Base-by-base conservation (phyloP, 2,797 vertebrate species). In the Monodelphis domestica region DNA sequence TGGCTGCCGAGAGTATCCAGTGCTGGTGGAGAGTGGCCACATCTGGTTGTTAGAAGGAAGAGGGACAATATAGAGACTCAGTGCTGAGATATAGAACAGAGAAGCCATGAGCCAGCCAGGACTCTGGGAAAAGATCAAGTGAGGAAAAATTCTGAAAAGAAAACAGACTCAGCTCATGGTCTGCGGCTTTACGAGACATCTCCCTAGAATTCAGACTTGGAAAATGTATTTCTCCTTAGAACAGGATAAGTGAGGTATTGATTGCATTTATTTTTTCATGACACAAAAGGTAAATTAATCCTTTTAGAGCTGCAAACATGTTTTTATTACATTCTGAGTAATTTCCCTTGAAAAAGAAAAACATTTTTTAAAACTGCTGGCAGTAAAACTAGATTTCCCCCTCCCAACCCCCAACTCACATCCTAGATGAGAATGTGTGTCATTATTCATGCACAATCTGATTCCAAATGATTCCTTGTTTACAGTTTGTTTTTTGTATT, bases 321-420 rank as follows among this genome's bases (percentile, higher is more conserved):
- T 21, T 97, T 98, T 98, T 97, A 98, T 97, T 98, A 95, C 94
- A 95, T 55, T 96, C 95, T 96, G 96, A 98, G 59, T 96, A 97
- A 98, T 97, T 97, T 97, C 88, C 89, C 97, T 94, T 93, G 94
- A 96, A 95, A 97, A 97, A 95, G 78, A 97, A 95, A 97, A 97
- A 93, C 87, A 96, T 98, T 97, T 97, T 96, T 96, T 97, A 97
- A 97, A 95, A 93, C 52, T 52, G 88, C 91, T 92, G 96, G 94
- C 92, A 95, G 56, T 97, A 96, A 98, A 98, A 96, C 90, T 87
- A 91, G 89, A 88, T 90, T 88, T 38, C 28, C 78, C 88, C 54
- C 57, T 87, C 33, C 52, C 7, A 26, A 56, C 87, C 87, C 78
- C 50, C 88, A 87, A 38, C 91, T 95, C 95, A 51, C 95, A 90